Base-by-base conservation (phyloP, 1,140 invertebrate species). In the Drosophila mayri region DNA sequence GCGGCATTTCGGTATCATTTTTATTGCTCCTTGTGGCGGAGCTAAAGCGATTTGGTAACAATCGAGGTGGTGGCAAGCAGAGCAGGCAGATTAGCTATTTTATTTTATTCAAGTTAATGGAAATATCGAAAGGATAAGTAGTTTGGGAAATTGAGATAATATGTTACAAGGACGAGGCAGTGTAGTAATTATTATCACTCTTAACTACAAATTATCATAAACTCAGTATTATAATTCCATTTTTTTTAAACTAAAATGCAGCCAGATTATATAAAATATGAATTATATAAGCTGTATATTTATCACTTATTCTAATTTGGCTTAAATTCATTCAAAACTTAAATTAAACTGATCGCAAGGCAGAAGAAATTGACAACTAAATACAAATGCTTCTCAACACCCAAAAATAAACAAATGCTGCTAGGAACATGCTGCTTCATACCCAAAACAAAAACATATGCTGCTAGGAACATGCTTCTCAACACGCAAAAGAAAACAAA, bases 1-100 rank as follows among this genome's bases (percentile, higher is more conserved):
- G 76, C 52, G 77, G 76, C 57, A 49, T 76, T 67, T 76, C 49
- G 72, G 71, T 76, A 75, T 74, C 71, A 76, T 82, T 82, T 83
- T 65, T 83, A 76, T 83, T 75, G 76, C 77, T 83, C 37, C 52
- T 63, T 70, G 47, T 77, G 58, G 74, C 52, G 71, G 60, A 37
- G 71, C 52, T 66, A 78, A 78, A 78, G 65, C 74, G 76, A 78
- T 78, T 78, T 78, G 76, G 65, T 78, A 78, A 63, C 76, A 46
- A 54, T 68, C 44, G 66, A 70, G 65, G 49, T 40, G 67, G 44
- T 50, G 44, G 37, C 1, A 20, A 20, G 38, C 60, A 49, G 65
- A 18, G 38, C n/a, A 49, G 76, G n/a, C 14, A 5, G 8, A 20
- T 37, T 32, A n/a, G 70, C 41, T 32, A 18, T 65, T 11, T 20